phyloP scores from a whole-genome alignment of 2,888 invertebrate genomes.

The Caprella mutica region DNA sequence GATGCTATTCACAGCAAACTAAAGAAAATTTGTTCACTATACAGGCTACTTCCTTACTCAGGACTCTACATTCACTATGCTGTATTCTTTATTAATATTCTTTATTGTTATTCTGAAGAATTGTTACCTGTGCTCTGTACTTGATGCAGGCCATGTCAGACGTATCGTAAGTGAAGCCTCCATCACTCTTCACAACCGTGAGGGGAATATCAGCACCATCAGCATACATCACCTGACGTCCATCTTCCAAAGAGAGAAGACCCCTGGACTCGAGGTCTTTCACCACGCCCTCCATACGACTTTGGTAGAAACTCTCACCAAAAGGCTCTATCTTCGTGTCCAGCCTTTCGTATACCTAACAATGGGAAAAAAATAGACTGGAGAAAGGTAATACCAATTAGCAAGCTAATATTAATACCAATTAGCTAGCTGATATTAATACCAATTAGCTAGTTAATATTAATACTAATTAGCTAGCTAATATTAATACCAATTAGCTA shows the following conservation, averaged over 20 bases:
- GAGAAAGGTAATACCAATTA: no score
- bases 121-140: no score
- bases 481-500: no score
- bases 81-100: not conserved
- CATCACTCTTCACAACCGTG: constrained; percentile 92
- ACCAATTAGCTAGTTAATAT: no score
- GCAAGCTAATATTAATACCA: no score
- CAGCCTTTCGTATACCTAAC: constrained; percentile 66
- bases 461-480: no score
- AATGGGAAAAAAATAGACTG: no score
- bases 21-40: no score
- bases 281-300: constrained; percentile 69
- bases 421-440: no score
- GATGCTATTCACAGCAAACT: no score
- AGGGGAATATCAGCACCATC: constrained; percentile 59
- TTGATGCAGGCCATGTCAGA: constrained; percentile 90
- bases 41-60: no score
- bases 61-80: no score
- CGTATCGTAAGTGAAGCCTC: constrained; percentile 92
- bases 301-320: constrained; percentile 96
- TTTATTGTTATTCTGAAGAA: constrained; percentile 36
- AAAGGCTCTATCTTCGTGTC: constrained; percentile 63
- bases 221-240: constrained; percentile 57
- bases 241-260: constrained; percentile 34
- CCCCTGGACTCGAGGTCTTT: constrained; percentile 58